Base-by-base conservation (phyloP, 2,113 vertebrate species). In the Scartelaos histophorus region DNA sequence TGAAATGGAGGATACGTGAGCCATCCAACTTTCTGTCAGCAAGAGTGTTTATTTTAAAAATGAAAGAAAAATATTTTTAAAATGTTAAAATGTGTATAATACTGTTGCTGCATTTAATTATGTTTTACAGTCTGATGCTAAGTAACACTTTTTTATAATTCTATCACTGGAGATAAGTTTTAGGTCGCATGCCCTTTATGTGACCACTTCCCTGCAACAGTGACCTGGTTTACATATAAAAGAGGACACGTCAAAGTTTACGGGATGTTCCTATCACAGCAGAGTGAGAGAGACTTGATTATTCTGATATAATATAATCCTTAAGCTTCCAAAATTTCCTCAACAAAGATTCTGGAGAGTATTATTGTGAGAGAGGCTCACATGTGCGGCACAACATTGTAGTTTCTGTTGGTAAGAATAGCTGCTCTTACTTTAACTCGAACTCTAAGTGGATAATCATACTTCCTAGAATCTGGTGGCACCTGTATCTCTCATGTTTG, bases 21-120 rank as follows among this genome's bases (percentile, higher is more conserved):
- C 43, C 90, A 89, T 94, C 65, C 71, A 17, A 0, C 67, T 94
- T 13, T 66, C 5, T 51, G 16, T 51, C 1, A 15, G 47, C 16
- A 49, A 49, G 47, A 49, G 17, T 15, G 16, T 43, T 43, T 16
- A 19, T 15, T 51, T 19, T 5, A 51, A 51, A 16, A 17, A 19
- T 51, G 6, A 6, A 51, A 19, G 5, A 16, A 29, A 29, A 29
- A 29, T 29, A 29, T 29, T 29, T 29, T 29, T 29, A 2, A 29
- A 2, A 29, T 29, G 29, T 15, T 49, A 49, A 49, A 15, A 49
- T 49, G 47, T 49, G 16, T 49, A 29, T 29, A 29, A 29, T 29
- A 3, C 16, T 16, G 13, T 49, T 16, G 47, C 47, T 6, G 17
- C 12, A 13, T 5, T 13, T 49, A 15, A 15, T 17, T 17, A 16